Evolutionary conservation across 2,888 invertebrate genomes (phyloP).

Genomic region (Agrochola lota): DNA sequence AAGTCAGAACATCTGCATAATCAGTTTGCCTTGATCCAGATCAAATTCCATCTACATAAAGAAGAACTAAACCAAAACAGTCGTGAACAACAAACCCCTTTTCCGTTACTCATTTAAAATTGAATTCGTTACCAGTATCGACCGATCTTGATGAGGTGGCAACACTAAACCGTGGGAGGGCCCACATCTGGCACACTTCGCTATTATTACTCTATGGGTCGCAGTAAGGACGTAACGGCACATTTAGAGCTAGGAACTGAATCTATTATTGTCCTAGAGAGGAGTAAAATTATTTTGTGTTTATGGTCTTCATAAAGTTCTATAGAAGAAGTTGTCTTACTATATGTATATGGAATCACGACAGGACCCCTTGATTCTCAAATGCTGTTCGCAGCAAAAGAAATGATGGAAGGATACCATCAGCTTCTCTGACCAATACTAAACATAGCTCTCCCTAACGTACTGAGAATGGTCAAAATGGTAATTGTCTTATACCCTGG

Average conservation of each 20-base stretch:
- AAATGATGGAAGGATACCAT: background rate
- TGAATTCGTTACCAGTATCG: conserved; percentile 55
- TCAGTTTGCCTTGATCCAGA: background rate
- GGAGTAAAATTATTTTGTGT: conserved; percentile 18
- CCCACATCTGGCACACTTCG: conserved; percentile 70
- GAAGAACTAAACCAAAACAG: conserved; percentile 18
- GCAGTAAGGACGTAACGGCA: conserved; percentile 60
- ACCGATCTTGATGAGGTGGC: conserved; percentile 62
- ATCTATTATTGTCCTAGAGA: conserved; percentile 46
- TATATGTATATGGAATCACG: background rate
- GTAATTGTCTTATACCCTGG: background rate
- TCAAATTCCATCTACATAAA: background rate
- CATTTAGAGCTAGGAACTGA: conserved; percentile 53
- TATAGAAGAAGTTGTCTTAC: background rate
- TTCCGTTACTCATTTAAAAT: conserved; percentile 59
- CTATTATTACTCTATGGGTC: conserved; percentile 65
- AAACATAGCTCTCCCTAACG: no score
- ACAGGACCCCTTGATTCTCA: background rate
- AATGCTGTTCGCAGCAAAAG: background rate
- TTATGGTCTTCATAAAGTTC: background rate
- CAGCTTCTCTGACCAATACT: background rate
- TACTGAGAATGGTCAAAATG: background rate
- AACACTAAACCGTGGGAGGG: conserved; percentile 75
- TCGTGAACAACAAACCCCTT: conserved; percentile 44
- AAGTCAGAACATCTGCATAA: background rate